Evolutionary conservation across 2,888 invertebrate species (phyloP).

Genomic region (Callyntrura guangdongensis): DNA sequence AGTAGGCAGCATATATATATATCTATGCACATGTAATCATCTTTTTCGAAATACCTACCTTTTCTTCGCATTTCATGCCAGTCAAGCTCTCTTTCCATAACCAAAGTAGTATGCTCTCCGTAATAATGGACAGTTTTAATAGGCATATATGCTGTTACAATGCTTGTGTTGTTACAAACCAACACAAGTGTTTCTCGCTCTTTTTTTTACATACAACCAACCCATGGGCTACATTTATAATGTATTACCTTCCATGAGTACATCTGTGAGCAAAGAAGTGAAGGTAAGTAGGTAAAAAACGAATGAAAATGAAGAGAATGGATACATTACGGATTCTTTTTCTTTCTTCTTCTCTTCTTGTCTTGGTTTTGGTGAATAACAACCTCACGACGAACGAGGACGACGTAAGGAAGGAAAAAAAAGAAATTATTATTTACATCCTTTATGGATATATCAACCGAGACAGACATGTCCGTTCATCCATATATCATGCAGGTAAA

Average conservation of each 20-base stretch:
- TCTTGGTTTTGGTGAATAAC: slow-evolving; percentile 57
- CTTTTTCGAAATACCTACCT: background rate
- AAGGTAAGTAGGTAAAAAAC: slow-evolving; percentile 15
- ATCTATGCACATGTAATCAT: background rate
- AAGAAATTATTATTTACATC: slow-evolving; percentile 72
- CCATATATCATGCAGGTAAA: background rate
- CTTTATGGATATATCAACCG: slow-evolving; percentile 75
- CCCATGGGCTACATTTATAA: slow-evolving; percentile 51
- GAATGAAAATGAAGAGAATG: too few species aligned
- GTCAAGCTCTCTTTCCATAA: background rate
- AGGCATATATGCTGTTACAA: slow-evolving; percentile 44
- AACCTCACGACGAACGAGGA: too few species aligned
- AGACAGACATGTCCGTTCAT: slow-evolving; percentile 64
- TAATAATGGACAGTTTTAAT: slow-evolving; percentile 60
- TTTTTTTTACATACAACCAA: background rate
- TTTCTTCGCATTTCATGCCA: background rate
- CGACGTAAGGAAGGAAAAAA: too few species aligned
- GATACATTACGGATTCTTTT: slow-evolving; percentile 65
- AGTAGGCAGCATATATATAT: too few species aligned
- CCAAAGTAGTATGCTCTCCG: slow-evolving; percentile 1
- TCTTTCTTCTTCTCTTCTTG: too few species aligned
- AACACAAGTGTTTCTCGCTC: background rate
- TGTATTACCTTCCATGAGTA: background rate
- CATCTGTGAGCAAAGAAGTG: slow-evolving; percentile 5
- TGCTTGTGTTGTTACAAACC: too few species aligned